Evolutionary conservation across 2,797 vertebrate genomes (phyloP).

Genomic region (Scleropages formosus): DNA sequence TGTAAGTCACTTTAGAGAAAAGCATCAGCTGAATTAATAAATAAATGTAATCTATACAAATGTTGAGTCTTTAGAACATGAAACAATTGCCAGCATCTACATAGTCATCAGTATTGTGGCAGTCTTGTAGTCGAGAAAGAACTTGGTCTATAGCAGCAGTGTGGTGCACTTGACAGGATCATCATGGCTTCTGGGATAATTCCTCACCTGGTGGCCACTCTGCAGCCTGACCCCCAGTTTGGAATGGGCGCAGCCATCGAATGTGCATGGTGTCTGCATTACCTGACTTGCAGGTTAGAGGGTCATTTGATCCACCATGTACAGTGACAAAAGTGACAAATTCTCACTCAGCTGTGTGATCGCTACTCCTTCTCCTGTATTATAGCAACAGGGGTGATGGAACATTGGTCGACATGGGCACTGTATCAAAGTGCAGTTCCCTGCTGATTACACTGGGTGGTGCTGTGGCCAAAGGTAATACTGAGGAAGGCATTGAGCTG

Average conservation of each 20-base stretch:
- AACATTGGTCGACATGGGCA: conserved; percentile 65
- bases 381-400: conserved; percentile 61
- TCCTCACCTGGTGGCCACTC: conserved; percentile 70
- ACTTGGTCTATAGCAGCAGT: not conserved
- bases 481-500: conserved; percentile 76
- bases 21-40: no score
- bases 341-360: not conserved
- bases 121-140: not conserved
- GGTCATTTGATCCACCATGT: not conserved
- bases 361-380: not conserved
- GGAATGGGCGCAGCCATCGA: conserved; percentile 80
- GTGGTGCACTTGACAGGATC: conserved; percentile 57
- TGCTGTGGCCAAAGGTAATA: conserved; percentile 59
- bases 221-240: conserved; percentile 71
- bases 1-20: no score
- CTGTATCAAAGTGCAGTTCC: conserved; percentile 67
- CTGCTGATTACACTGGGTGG: conserved; percentile 76
- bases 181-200: conserved; percentile 76
- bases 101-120: not conserved
- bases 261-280: conserved; percentile 93
- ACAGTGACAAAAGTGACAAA: not conserved
- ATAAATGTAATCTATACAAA: no score
- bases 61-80: not conserved
- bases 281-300: conserved; percentile 82
- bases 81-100: not conserved